phyloP scores from a whole-genome alignment of 2,888 invertebrate species.

The Lycophotia porphyrea region DNA sequence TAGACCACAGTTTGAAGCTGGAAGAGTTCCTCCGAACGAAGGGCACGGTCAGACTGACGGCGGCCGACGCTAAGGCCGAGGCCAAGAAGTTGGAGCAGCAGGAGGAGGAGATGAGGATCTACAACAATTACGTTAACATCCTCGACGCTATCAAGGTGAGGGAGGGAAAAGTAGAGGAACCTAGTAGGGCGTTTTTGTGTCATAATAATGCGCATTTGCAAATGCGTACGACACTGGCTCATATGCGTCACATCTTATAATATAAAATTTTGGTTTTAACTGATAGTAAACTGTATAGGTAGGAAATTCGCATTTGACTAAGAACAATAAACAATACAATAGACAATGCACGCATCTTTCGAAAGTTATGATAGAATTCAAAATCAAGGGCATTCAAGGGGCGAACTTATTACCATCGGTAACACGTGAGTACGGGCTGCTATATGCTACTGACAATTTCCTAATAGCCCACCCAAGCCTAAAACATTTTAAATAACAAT shows the following conservation, averaged over 20 bases:
- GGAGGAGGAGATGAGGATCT: slow-evolving; percentile 92
- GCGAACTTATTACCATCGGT: background rate
- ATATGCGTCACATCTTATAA: background rate
- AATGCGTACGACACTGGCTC: background rate
- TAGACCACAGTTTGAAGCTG: slow-evolving; percentile 96
- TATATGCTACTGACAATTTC: background rate
- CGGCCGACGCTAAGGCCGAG: slow-evolving; percentile 93
- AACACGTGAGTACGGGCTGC: background rate
- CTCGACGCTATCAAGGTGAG: slow-evolving; percentile 93
- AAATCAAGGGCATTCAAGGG: background rate
- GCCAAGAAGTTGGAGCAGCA: slow-evolving; percentile 92
- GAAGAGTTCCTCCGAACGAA: slow-evolving; percentile 96
- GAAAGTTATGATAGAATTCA: background rate
- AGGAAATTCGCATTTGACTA: no score
- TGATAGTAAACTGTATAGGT: background rate
- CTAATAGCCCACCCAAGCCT: background rate
- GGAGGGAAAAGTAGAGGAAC: background rate
- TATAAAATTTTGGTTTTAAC: background rate
- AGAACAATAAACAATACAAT: no score
- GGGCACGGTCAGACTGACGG: slow-evolving; percentile 94
- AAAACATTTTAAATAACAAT: no score
- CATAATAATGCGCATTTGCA: background rate
- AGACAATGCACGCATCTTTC: background rate
- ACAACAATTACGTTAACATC: slow-evolving; percentile 94
- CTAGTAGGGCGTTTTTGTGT: background rate